phyloP scores from a whole-genome alignment of 2,113 vertebrate genomes.

The Cyanoderma ruficeps region DNA sequence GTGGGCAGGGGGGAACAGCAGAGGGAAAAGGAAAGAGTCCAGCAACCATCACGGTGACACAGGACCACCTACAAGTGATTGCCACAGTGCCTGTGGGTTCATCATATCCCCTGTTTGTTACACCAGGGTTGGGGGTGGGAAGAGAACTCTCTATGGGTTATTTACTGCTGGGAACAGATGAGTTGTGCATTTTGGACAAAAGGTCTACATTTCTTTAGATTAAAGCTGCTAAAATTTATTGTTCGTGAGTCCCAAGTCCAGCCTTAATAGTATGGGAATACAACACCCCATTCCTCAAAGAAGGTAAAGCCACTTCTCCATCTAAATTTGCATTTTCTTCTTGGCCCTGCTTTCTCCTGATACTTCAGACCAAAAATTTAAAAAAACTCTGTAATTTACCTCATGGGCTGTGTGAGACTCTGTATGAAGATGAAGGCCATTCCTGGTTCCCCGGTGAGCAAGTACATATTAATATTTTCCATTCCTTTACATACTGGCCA shows the following conservation, averaged over 20 bases:
- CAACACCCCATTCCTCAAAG: not conserved
- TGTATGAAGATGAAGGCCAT: not conserved
- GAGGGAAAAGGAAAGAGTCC: not conserved
- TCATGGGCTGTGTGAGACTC: not conserved
- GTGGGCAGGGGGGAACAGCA: not conserved
- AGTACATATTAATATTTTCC: not conserved
- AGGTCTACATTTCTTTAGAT: not conserved
- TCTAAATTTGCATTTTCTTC: not conserved
- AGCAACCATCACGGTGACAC: not conserved
- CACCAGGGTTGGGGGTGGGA: not conserved
- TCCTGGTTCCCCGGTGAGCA: not conserved
- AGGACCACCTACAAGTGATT: accelerated
- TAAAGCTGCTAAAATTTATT: not conserved
- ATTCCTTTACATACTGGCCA: not conserved
- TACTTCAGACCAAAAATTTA: not conserved
- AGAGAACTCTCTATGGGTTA: not conserved
- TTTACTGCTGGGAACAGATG: not conserved
- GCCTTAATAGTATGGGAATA: not conserved
- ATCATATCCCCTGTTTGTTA: not conserved
- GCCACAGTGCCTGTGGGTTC: accelerated
- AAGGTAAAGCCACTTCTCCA: not conserved
- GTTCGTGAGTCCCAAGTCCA: accelerated
- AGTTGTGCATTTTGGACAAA: not conserved
- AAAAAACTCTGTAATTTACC: not conserved
- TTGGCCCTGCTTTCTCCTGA: not conserved